Evolutionary conservation across 2,888 invertebrate genomes (phyloP).

Genomic region (Limenitis camilla): DNA sequence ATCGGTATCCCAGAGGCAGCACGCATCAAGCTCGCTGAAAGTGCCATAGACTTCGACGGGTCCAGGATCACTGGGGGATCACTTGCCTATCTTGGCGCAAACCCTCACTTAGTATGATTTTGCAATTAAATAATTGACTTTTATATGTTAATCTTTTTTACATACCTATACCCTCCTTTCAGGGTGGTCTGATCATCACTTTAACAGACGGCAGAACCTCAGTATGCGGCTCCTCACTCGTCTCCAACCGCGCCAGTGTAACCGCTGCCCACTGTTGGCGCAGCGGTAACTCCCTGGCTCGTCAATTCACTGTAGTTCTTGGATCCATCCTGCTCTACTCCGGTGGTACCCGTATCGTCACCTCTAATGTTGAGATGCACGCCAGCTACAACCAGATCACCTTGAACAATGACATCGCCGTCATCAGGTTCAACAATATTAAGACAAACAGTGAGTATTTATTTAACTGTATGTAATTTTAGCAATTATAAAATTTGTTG

Average conservation of each 20-base stretch:
- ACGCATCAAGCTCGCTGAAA: too few species aligned
- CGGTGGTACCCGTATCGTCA: slow-evolving; percentile 33
- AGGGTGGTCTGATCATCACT: slow-evolving; percentile 38
- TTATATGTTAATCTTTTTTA: too few species aligned
- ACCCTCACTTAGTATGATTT: too few species aligned
- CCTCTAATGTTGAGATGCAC: slow-evolving; percentile 31
- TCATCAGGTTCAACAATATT: too few species aligned
- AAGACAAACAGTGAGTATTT: slow-evolving; percentile 19
- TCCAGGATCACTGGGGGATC: too few species aligned
- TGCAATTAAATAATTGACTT: too few species aligned
- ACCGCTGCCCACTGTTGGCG: slow-evolving; percentile 44
- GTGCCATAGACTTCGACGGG: too few species aligned
- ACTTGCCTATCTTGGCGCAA: too few species aligned
- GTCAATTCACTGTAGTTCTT: slow-evolving; percentile 39
- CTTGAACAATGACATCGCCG: slow-evolving; percentile 35
- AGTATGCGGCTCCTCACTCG: slow-evolving; percentile 44
- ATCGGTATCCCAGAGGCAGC: too few species aligned
- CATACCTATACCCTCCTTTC: too few species aligned
- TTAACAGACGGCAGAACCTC: slow-evolving; percentile 33
- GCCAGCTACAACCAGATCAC: slow-evolving; percentile 25
- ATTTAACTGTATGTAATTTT: background rate
- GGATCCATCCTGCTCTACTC: slow-evolving; percentile 35
- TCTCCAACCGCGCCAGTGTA: slow-evolving; percentile 32
- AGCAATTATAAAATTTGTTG: background rate
- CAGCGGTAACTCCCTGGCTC: slow-evolving; percentile 34